Base-by-base conservation (phyloP, 2,888 invertebrate genomes). In the Chymomyza procnemis region DNA sequence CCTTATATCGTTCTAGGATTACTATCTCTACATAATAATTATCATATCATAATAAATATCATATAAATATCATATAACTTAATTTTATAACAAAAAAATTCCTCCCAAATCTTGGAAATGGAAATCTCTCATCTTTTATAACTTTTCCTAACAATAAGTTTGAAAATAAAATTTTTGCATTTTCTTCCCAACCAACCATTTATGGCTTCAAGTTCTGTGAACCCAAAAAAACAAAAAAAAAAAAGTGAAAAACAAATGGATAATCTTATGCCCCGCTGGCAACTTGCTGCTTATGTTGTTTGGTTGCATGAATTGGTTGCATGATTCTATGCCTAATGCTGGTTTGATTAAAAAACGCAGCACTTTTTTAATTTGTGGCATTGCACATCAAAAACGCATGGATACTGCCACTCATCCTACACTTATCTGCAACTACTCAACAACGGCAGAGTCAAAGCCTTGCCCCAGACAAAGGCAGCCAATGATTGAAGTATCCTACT, bases 271-370 rank as follows among this genome's bases (percentile, higher is more conserved):
- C 34, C 34, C 34, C 9, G 34, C 34, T 41, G 12, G 34, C 34
- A 41, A 1, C 12, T 41, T 9, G 34, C 34, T 41, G 26, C 26
- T 6, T 26, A 6, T 26, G 26, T 3, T 1, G 1, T 26, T 26
- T 6, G 26, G 26, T 0, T 12, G 34, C 12, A 12, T 4, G 12
- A n/a, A n/a, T n/a, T n/a, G 12, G 34, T 6, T 12, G 34, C 3
- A 41, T 41, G 34, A 41, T 12, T 41, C 61, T 62, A 64, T 66
- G 68, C 55, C 71, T 84, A 84, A 84, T 88, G 83, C 84, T 63
- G 85, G 83, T 84, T 88, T 84, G 88, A 84, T 84, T 87, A 84
- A 84, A 83, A 88, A 80, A 74, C 77, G 75, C 87, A 74, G 83
- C 74, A 74, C 54, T 68, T 87, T 84, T 84, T 87, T 84, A 84